Evolutionary conservation across 1,140 invertebrate genomes (phyloP), one percentile per base, ranked within the genome.

Genomic region (Solenopsis invicta): DNA sequence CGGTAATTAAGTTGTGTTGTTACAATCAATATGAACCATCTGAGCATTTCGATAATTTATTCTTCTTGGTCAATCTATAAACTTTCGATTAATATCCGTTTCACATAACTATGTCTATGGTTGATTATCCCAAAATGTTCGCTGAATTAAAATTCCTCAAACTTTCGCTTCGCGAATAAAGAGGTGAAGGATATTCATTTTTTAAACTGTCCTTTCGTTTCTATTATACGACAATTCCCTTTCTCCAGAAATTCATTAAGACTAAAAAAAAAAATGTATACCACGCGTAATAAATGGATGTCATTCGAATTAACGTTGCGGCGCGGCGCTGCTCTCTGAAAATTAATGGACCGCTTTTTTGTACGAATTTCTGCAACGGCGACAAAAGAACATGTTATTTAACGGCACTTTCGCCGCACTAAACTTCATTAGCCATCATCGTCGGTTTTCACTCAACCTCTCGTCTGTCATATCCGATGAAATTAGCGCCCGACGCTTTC

Each of bases 341-440:
- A 54, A 71, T 85, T 77, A 75, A 85, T 54, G 72, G 45, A 50
- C 52, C 6, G 13, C 67, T 74, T 34, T 87, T 41, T 37, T 24
- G n/a, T 9, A n/a, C 37, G 24, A 52, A 75, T 85, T 84, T 84
- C 4, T 45, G 52, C 71, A 66, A 34, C 9, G n/a, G 37, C n/a
- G 56, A 85, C 29, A 77, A 77, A 85, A 37, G 48, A 18, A 45
- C 72, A 24, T 24, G n/a, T 52, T 45, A 45, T 87, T 85, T 85
- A 87, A 69, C 54, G 37, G 56, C 64, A 85, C 74, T 88, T 88
- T 88, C 87, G 56, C 86, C 45, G 29, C 12, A 54, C 29, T 64
- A 62, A 59, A 52, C 74, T 85, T 85, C 59, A 56, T 77, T 85
- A 85, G 18, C 34, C 67, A 37, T 56, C 21, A 72, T 37, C 62